These are phyloP conservation scores for Patella caerulea DNA, from an alignment of 2,888 invertebrate species.

Conservation along the genomic window DNA sequence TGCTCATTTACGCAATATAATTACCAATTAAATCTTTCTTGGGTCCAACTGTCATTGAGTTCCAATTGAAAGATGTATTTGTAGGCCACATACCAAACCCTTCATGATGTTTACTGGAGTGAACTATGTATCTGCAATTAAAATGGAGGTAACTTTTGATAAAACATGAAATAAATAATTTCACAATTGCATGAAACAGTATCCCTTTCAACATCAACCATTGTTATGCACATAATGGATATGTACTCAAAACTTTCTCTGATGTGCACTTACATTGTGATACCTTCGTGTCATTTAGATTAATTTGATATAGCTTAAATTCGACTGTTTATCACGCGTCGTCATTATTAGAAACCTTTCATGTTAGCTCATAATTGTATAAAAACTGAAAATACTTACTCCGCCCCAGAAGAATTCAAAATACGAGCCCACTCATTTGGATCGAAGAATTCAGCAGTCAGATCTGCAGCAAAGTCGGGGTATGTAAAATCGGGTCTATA, in stretches of 20 bases:
- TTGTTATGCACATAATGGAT: too few species aligned
- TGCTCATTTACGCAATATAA: slow-evolving; percentile 14
- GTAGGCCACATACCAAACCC: slow-evolving; percentile 88
- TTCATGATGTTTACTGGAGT: slow-evolving; percentile 90
- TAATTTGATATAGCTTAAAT: too few species aligned
- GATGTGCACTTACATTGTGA: too few species aligned
- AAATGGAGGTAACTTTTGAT: neutral
- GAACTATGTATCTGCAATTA: slow-evolving; percentile 79
- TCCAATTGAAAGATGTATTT: slow-evolving; percentile 85
- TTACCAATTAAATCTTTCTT: slow-evolving; percentile 81
- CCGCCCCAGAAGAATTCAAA: slow-evolving; percentile 87
- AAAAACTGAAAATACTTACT: slow-evolving; percentile 54
- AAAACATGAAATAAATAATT: too few species aligned
- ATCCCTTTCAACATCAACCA: too few species aligned
- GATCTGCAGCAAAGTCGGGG: slow-evolving; percentile 88
- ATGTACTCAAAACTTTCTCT: too few species aligned
- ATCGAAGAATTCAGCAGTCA: slow-evolving; percentile 88
- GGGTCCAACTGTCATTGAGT: slow-evolving; percentile 83
- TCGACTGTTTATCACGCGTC: too few species aligned
- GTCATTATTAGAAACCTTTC: too few species aligned
- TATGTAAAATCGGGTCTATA: slow-evolving; percentile 89
- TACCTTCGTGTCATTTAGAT: too few species aligned
- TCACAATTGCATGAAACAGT: too few species aligned
- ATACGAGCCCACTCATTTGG: slow-evolving; percentile 86
- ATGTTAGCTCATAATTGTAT: too few species aligned